Base-by-base conservation (phyloP, 2,113 vertebrate genomes). In the Oncorhynchus gorbuscha region DNA sequence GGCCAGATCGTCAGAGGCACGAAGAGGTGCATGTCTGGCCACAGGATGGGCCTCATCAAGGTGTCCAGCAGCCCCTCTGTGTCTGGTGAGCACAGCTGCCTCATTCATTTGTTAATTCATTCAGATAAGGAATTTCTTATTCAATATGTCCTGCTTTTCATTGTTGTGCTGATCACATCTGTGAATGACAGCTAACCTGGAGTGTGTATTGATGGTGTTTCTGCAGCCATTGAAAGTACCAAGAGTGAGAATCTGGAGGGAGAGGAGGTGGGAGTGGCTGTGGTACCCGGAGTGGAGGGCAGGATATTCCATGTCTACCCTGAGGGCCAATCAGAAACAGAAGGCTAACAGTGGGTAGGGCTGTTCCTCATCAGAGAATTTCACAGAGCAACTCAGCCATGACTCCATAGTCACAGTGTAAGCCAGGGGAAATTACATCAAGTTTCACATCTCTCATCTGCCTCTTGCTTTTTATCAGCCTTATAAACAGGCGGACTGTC, bases 221-320 rank as follows among this genome's bases (percentile, higher is more conserved):
- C 18, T 13, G 2, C 71, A 84, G 74, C 73, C 67, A 88, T 89
- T 84, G 79, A 91, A 77, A 80, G 81, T 78, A 65, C 73, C 59
- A 74, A 69, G 70, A 69, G 80, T 69, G 79, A 81, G 64, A 81
- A 58, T 24, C 28, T 72, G 24, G 16, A n/a, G 24, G 71, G 71
- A 65, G 61, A 26, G 20, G 59, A 2, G 71, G 32, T 20, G 62
- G 48, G 22, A 76, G 59, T 86, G 79, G 84, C 81, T 64, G 67
- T 79, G 62, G 84, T 83, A 49, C 75, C 76, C 76, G 66, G 45
- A 74, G 74, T 75, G 72, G 81, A 85, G 87, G 76, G 83, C 84
- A 82, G 79, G 22, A 88, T 88, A 80, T 88, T 79, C 82, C 84
- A 79, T 48, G 70, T 87, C 83, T 86, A 81, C 76, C 51, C 24